Evolutionary conservation across 2,113 vertebrate species (phyloP).

Genomic region (Hyaena hyaena): DNA sequence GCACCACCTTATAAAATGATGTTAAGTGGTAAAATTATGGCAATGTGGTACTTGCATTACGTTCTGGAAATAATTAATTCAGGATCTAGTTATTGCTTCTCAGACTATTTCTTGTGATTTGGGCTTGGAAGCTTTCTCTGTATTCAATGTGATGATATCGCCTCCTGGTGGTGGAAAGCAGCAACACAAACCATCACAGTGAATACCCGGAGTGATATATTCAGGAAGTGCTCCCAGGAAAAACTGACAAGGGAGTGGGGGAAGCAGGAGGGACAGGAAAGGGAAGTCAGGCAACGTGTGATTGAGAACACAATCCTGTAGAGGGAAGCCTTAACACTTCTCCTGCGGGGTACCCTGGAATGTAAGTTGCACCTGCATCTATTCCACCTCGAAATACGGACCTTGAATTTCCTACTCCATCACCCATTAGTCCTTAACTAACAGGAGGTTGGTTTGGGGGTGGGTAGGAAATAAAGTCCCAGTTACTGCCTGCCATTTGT

Average conservation of each 20-base stretch:
- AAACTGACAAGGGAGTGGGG: background rate
- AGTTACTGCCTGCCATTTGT: background rate
- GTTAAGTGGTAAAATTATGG: background rate
- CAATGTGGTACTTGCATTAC: background rate
- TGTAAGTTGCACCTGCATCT: background rate
- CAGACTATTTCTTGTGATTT: background rate
- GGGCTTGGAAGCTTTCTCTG: background rate
- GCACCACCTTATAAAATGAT: background rate
- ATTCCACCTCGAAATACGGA: background rate
- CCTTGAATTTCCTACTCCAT: background rate
- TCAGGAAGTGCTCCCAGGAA: background rate
- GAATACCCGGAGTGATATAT: background rate
- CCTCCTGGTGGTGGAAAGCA: conserved; percentile 54
- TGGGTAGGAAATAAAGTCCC: background rate
- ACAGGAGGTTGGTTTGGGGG: background rate
- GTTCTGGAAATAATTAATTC: background rate
- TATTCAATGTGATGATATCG: background rate
- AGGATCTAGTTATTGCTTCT: background rate
- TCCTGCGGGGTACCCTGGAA: background rate
- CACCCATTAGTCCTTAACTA: background rate
- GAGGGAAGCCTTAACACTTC: background rate
- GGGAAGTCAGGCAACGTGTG: background rate
- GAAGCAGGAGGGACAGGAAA: background rate
- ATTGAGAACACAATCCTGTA: background rate
- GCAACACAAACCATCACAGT: background rate